phyloP scores from a whole-genome alignment of 2,888 invertebrate genomes.

The Lycaena phlaeas region DNA sequence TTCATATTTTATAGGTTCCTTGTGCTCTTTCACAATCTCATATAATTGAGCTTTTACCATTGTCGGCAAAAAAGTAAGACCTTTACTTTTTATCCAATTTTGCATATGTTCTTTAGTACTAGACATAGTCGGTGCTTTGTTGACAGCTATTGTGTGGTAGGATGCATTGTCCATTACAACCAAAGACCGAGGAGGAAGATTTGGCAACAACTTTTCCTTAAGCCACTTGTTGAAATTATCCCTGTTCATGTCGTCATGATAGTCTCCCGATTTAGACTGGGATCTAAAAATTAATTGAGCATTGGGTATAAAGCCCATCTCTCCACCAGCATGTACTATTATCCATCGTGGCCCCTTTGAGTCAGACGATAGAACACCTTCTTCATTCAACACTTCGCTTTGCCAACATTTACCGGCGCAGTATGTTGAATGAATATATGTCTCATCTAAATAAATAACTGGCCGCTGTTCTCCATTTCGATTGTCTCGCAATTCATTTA shows the following conservation, averaged over 20 bases:
- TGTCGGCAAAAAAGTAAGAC: conserved; percentile 17
- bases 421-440: conserved; percentile 19
- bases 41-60: conserved; percentile 16
- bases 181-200: conserved; percentile 20
- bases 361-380: conserved; percentile 12
- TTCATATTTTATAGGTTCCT: too few species aligned
- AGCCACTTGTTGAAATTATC: conserved; percentile 21
- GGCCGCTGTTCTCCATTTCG: conserved; percentile 13
- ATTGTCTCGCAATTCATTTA: not conserved
- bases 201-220: conserved; percentile 22
- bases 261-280: not conserved
- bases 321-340: too few species aligned
- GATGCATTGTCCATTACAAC: too few species aligned
- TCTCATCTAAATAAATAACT: conserved; percentile 20
- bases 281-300: conserved; percentile 6
- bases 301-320: conserved; percentile 8
- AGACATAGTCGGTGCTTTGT: conserved; percentile 2
- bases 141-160: conserved; percentile 15
- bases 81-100: conserved; percentile 18
- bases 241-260: conserved; percentile 10
- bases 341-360: conserved; percentile 15
- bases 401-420: conserved; percentile 15
- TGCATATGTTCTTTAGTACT: conserved; percentile 15
- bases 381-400: conserved; percentile 11
- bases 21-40: too few species aligned